Base-by-base conservation (phyloP, 1,140 invertebrate genomes). In the Magallana angulata region DNA sequence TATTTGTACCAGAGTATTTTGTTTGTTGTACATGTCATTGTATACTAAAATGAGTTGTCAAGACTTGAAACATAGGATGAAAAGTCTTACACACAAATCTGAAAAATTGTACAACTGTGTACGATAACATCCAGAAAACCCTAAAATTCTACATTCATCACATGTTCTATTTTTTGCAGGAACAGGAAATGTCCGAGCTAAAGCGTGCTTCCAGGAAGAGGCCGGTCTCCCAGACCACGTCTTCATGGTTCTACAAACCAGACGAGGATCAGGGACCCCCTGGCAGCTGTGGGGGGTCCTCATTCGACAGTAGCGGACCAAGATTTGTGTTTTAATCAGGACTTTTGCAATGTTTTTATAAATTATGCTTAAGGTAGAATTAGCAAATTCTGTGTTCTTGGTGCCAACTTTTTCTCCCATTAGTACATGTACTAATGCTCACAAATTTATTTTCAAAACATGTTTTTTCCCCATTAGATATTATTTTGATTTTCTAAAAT, bases 281-380 rank as follows among this genome's bases (percentile, higher is more conserved):
- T 1, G 90, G 89, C 1, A 89, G 89, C 36, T 91, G 90, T 90
- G 90, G 91, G 7, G 91, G 89, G 11, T 86, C 91, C 12, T 90
- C 91, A 7, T 82, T 93, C 9, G 91, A 93, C 64, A 91, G 89
- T 14, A 86, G 87, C 57, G 93, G 92, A 1, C 86, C 91, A 30
- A 88, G 92, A 90, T 94, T 94, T 91, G 91, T 94, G 11, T 94
- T 92, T 87, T 94, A 86, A 86, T 7, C 24, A 58, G 7, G 24
- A 24, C 18, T n/a, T 81, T n/a, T 48, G 36, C 36, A 48, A 48
- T 48, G 36, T 48, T 4, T 48, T 48, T 48, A 48, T 48, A 48
- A 48, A 48, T 4, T 48, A 48, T 48, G 36, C 5, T 5, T 5
- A 48, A 48, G 36, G 36, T 48, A 48, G 36, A 48, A 5, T 48